Base-by-base conservation (phyloP, 2,113 vertebrate genomes). In the Zapus hudsonius region DNA sequence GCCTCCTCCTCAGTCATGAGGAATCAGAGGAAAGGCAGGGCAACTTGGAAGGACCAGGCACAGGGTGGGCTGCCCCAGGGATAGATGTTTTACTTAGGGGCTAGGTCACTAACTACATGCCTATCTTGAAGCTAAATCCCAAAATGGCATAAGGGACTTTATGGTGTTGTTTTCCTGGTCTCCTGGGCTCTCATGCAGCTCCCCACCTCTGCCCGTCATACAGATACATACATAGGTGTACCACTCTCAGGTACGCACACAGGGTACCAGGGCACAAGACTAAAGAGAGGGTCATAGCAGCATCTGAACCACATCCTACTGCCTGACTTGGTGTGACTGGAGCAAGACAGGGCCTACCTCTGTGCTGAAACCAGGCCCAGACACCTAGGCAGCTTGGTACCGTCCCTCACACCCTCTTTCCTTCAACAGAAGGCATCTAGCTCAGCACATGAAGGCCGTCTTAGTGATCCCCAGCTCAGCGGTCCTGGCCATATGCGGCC, bases 391-490 rank as follows among this genome's bases (percentile, higher is more conserved):
- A 2, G 7, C 38, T 7, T 19, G 38, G 44, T 3, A 2, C 1
- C 8, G 1, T 15, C 64, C n/a, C 89, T 92, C 82, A 93, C 4
- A 1, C 20, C 20, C 55, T 83, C 61, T 84, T 94, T 90, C 61
- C 87, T 95, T 79, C 97, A 98, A 98, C 98, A 98, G 98, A 99
- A 99, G 97, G 99, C 99, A 0, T 99, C 99, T 95, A 99, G 99
- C 97, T 99, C 99, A 0, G 98, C 99, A 38, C 99, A 99, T 0
- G 99, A 99, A 73, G 97, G 98, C 57, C 98, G 99, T 23, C 99
- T 99, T 5, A 98, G 98, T 2, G 99, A 99, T 40, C 98, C 98
- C 12, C 99, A 98, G 92, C 99, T 99, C 90, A 97, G 97, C 0
- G 99, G 99, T 7, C 98, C 99, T 0, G 98, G 98, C 64, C 99